Evolutionary conservation across 2,113 vertebrate genomes (phyloP).

Genomic region (Circaetus gallicus): DNA sequence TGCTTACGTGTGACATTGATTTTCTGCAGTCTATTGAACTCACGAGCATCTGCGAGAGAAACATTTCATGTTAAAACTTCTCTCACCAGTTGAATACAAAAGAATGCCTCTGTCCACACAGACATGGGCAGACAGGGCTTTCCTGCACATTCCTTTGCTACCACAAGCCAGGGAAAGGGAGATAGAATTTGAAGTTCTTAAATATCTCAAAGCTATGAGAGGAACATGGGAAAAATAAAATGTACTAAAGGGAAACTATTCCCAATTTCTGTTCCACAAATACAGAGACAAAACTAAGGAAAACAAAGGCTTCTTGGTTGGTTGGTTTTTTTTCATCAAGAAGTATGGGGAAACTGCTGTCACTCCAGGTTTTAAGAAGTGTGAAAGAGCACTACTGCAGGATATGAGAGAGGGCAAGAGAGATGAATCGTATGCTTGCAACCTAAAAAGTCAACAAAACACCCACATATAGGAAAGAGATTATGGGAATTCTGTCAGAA

Average conservation of each 20-base stretch:
- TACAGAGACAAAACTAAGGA: neutral
- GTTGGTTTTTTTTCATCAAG: neutral
- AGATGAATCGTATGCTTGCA: neutral
- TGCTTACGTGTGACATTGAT: conserved; percentile 64
- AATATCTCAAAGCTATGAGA: neutral
- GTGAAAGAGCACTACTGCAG: neutral
- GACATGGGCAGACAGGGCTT: neutral
- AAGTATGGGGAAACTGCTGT: neutral
- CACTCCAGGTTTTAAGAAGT: neutral
- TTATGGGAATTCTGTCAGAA: neutral
- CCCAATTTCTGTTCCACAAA: neutral
- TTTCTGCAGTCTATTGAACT: conserved; percentile 71
- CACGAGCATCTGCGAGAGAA: conserved; percentile 62
- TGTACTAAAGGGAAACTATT: neutral
- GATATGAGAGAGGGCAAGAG: neutral
- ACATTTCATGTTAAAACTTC: neutral
- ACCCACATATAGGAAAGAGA: neutral
- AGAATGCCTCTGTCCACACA: neutral
- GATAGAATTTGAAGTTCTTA: neutral
- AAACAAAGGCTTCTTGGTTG: neutral
- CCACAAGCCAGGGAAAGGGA: neutral
- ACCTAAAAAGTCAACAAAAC: neutral
- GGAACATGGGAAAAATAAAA: neutral
- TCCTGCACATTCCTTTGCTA: neutral
- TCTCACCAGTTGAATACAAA: neutral